Percentiles rank a stretch among this genome's conserved stretches.
Conservation (phyloP, 2,113 vertebrate species). For the Orthochromis indermauri region DNA sequence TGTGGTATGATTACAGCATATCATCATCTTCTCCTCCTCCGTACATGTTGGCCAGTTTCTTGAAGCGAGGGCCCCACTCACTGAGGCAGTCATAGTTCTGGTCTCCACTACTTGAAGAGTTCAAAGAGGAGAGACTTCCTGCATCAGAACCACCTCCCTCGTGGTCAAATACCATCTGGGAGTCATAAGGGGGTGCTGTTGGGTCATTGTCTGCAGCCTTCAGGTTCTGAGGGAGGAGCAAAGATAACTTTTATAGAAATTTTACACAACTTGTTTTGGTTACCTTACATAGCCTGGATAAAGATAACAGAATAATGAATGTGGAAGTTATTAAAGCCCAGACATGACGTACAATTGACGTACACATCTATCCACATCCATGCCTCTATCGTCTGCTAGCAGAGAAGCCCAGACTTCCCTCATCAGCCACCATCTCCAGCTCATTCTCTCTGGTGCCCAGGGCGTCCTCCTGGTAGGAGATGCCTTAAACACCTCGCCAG, state of each 20-base stretch:
- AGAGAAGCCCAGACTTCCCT: not conserved
- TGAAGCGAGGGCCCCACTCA: conserved; percentile 90
- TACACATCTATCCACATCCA: not conserved
- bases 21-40: conserved; percentile 82
- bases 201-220: not conserved
- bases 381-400: not conserved
- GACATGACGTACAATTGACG: not conserved
- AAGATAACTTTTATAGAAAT: not conserved
- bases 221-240: not conserved
- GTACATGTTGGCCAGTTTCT: conserved; percentile 90
- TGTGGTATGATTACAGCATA: conserved; percentile 37
- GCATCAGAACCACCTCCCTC: conserved; percentile 90
- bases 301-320: not conserved
- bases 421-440: not conserved
- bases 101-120: conserved; percentile 80
- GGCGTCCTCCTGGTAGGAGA: not conserved
- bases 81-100: conserved; percentile 85
- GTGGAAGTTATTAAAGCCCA: not conserved
- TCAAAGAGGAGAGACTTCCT: conserved; percentile 84
- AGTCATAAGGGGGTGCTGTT: conserved; percentile 82
- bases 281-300: not conserved
- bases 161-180: conserved; percentile 90
- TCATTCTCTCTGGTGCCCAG: not conserved
- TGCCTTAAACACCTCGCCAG: not conserved
- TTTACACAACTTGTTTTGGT: not conserved